phyloP scores from a whole-genome alignment of 2,888 invertebrate species.

The Dasypolia templi region DNA sequence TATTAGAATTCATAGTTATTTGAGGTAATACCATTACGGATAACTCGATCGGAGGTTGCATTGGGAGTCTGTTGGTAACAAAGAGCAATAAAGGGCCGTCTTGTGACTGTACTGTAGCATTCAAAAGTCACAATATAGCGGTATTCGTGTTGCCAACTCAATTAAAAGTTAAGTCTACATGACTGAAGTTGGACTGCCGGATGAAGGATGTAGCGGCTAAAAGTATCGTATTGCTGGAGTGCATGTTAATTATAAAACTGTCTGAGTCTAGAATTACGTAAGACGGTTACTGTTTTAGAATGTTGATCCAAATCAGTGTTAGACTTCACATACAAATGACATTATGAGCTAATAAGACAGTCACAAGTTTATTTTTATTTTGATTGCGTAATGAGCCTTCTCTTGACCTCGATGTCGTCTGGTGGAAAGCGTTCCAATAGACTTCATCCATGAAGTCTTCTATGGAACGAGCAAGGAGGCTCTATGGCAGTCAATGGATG shows the following conservation, averaged over 20 bases:
- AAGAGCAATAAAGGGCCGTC: conserved; percentile 68
- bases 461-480: no score
- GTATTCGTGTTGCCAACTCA: conserved; percentile 71
- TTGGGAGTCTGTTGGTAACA: conserved; percentile 68
- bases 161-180: conserved; percentile 74
- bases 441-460: no score
- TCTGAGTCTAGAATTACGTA: background rate
- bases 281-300: background rate
- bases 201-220: conserved; percentile 17
- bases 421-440: no score
- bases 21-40: conserved; percentile 49
- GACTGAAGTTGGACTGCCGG: conserved; percentile 33
- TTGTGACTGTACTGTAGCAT: conserved; percentile 63
- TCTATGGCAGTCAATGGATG: no score
- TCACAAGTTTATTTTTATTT: background rate
- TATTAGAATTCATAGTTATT: conserved; percentile 55
- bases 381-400: no score
- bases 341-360: no score
- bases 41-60: conserved; percentile 56
- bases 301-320: background rate
- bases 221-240: conserved; percentile 14
- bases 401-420: no score
- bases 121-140: conserved; percentile 69
- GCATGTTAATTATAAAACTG: conserved; percentile 26
- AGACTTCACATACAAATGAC: background rate